Percentiles rank a stretch among this genome's conserved stretches.
Conservation (phyloP, 2,888 invertebrate genomes). For the Acanthosepion esculentum region DNA sequence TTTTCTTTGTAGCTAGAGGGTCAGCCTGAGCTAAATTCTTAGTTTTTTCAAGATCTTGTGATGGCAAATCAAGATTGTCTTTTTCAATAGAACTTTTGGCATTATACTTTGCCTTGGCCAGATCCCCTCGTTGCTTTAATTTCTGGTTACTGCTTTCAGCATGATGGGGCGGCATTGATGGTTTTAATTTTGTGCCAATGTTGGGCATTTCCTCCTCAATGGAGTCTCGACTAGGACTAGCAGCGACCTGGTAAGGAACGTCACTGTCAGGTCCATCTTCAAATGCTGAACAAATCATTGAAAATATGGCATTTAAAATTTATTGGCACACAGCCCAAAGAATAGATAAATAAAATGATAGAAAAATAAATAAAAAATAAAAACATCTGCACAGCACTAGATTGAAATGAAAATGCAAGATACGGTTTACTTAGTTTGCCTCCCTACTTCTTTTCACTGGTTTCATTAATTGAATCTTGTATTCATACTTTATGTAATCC, state of each 20-base stretch:
- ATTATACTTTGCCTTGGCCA: slow-evolving; percentile 34
- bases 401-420: not conserved
- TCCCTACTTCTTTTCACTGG: not conserved
- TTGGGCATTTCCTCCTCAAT: not conserved
- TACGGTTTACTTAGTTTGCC: not conserved
- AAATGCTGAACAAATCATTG: slow-evolving; percentile 47
- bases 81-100: slow-evolving; percentile 35
- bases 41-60: not conserved
- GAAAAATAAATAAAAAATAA: not conserved
- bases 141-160: slow-evolving; percentile 35
- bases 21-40: not conserved
- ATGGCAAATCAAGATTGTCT: not conserved
- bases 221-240: slow-evolving; percentile 6
- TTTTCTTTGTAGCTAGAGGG: not conserved
- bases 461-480: not conserved
- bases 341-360: not conserved
- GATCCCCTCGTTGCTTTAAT: not conserved
- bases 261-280: slow-evolving; percentile 36
- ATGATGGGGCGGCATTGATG: not conserved
- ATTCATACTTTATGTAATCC: not conserved
- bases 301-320: not conserved
- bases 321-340: not conserved
- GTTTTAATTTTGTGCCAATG: not conserved
- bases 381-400: slow-evolving; percentile 1
- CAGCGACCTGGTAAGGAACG: slow-evolving; percentile 43